These are phyloP conservation scores for Xestoiulus laeticollis DNA, from an alignment of 2,888 invertebrate genomes.

Conservation along the genomic window DNA sequence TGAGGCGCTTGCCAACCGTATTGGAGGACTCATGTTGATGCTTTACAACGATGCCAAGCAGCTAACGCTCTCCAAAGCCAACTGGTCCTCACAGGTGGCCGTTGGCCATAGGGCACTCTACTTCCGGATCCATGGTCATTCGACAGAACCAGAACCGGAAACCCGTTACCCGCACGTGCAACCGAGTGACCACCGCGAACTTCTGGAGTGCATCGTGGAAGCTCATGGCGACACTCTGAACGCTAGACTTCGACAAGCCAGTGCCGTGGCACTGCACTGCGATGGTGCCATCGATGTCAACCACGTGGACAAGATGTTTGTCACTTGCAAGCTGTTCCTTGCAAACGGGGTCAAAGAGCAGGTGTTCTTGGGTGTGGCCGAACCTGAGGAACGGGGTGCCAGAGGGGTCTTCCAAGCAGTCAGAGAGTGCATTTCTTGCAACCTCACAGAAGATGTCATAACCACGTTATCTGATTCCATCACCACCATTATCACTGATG, in stretches of 20 bases:
- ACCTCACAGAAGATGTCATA: not conserved
- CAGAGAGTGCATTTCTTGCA: conserved; percentile 14
- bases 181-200: not conserved
- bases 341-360: not conserved
- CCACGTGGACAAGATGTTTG: not conserved
- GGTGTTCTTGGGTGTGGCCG: not conserved
- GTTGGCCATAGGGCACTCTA: not conserved
- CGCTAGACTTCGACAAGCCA: not conserved
- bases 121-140: not conserved
- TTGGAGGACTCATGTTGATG: conserved; percentile 6
- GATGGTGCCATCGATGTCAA: not conserved
- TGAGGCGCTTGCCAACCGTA: not conserved
- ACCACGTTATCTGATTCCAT: not conserved
- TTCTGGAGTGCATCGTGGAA: not conserved
- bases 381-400: not conserved
- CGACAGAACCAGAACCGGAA: not conserved
- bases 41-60: conserved; percentile 19
- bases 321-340: not conserved
- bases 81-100: not conserved
- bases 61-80: not conserved
- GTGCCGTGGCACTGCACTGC: not conserved
- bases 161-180: not conserved
- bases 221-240: not conserved
- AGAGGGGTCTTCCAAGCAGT: not conserved
- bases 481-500: not conserved